Conservation (phyloP, 2,113 vertebrate species). For the Delphinapterus leucas region DNA sequence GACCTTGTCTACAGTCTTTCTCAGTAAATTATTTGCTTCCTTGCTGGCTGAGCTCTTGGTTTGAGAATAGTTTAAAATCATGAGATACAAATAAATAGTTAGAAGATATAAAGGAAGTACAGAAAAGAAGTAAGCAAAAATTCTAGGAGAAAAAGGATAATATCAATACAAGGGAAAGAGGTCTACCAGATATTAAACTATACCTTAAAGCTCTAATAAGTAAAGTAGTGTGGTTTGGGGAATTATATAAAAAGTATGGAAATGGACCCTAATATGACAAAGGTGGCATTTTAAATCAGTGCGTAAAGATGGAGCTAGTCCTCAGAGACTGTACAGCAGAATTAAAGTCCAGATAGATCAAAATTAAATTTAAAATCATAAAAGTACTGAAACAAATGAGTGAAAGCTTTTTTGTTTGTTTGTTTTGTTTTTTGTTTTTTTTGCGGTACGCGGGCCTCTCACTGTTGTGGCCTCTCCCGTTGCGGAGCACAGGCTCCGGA, state of each 20-base stretch:
- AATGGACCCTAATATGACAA: not conserved
- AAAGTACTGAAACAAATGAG: not conserved
- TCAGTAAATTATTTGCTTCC: not conserved
- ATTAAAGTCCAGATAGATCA: not conserved
- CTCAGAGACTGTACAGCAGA: not conserved
- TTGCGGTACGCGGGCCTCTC: too few species aligned
- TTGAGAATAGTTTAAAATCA: constrained; percentile 21
- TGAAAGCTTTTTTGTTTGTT: not conserved
- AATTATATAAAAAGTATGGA: not conserved
- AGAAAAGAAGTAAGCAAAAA: not conserved
- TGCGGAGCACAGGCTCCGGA: too few species aligned
- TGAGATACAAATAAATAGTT: not conserved
- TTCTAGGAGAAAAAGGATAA: not conserved
- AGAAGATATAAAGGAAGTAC: not conserved
- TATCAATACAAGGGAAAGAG: not conserved
- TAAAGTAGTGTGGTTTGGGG: not conserved
- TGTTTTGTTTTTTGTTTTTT: too few species aligned
- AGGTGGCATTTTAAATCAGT: not conserved
- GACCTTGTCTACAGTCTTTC: not conserved
- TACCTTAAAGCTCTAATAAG: not conserved
- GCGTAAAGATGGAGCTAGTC: not conserved
- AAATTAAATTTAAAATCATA: not conserved
- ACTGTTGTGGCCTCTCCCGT: too few species aligned
- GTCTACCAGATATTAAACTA: not conserved
- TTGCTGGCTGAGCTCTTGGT: not conserved